These are phyloP conservation scores for Teinopalpus imperialis DNA, from an alignment of 2,888 invertebrate genomes.

Conservation along the genomic window DNA sequence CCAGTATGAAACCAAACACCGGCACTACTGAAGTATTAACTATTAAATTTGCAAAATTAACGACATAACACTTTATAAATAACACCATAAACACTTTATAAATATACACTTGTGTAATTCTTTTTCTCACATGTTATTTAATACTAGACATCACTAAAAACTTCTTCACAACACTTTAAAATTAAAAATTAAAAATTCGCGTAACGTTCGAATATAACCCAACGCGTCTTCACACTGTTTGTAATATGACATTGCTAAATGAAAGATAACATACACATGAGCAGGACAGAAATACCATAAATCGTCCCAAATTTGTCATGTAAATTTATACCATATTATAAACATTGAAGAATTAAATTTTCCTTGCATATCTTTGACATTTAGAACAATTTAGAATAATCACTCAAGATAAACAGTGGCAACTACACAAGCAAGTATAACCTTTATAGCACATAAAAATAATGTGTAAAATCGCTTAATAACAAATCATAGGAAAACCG, in stretches of 20 bases:
- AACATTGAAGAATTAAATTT: constrained; percentile 35
- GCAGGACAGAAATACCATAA: constrained; percentile 25
- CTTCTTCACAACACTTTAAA: constrained; percentile 1
- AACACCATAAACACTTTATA: too few species aligned
- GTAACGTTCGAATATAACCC: constrained; percentile 15
- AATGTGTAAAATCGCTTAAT: constrained; percentile 42
- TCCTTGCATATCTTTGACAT: constrained; percentile 6
- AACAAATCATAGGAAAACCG: constrained; percentile 57
- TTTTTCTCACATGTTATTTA: background rate
- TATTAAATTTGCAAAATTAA: background rate
- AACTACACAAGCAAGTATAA: constrained; percentile 43
- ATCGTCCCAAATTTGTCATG: constrained; percentile 24
- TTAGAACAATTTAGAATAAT: constrained; percentile 38
- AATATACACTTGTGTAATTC: background rate
- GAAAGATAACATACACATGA: constrained; percentile 66
- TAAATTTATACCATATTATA: constrained; percentile 32
- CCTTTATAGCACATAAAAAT: constrained; percentile 35
- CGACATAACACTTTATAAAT: too few species aligned
- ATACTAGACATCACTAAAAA: constrained; percentile 8
- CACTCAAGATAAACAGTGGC: constrained; percentile 65
- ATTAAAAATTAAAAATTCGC: constrained; percentile 13
- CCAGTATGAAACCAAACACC: constrained; percentile 11
- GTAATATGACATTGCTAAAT: constrained; percentile 76
- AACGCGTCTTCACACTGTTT: constrained; percentile 47
- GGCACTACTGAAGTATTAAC: background rate